A percentile compares a stretch with the other conserved stretches of the same genome.
Evolutionary conservation across 2,113 vertebrate genomes (phyloP).

Genomic region (Cynocephalus volans): DNA sequence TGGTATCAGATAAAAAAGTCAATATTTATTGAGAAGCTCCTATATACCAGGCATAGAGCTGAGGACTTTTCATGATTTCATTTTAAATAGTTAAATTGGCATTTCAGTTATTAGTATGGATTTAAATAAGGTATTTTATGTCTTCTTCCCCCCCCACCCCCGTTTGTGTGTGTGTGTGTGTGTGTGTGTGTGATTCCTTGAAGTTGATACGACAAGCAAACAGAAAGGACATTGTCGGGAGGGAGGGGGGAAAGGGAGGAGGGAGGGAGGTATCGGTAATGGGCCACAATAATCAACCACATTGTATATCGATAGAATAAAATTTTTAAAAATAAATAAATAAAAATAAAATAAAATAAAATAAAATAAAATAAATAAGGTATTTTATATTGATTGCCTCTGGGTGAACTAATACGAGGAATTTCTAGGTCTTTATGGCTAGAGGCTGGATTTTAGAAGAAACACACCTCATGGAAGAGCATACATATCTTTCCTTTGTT

Average conservation of each 20-base stretch:
- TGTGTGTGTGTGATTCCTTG: no score
- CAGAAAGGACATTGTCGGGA: no score
- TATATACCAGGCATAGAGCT: background rate
- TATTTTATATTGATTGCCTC: background rate
- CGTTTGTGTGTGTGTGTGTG: no score
- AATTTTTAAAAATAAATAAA: no score
- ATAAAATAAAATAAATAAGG: no score
- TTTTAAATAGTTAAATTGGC: background rate
- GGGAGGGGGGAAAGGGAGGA: no score
- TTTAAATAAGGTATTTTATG: background rate
- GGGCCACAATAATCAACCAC: no score
- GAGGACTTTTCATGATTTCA: background rate
- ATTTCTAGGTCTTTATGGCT: background rate
- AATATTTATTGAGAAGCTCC: background rate
- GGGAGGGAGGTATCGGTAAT: no score
- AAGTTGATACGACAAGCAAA: no score
- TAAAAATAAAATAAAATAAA: no score
- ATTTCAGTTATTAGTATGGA: constrained; percentile 3
- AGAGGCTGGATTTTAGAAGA: background rate
- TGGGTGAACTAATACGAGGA: background rate
- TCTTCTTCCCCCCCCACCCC: no score
- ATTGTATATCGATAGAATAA: no score
- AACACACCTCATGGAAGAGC: background rate
- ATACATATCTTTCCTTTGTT: background rate
- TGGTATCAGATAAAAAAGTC: background rate